Conservation (phyloP, 2,113 vertebrate genomes). For the Lipophrys pholis region DNA sequence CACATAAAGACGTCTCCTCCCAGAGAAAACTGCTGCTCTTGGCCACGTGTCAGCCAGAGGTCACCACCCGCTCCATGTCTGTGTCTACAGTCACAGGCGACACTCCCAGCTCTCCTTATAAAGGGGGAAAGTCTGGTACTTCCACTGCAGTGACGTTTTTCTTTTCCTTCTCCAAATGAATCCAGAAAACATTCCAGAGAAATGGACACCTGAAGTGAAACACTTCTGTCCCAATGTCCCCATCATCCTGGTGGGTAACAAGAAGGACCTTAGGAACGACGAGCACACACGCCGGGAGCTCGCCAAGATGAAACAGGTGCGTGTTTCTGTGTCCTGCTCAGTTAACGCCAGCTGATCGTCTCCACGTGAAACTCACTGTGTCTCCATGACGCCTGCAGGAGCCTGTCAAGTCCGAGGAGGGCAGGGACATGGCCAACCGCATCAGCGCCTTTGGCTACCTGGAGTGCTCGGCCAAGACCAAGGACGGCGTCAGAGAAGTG, state of each 20-base stretch:
- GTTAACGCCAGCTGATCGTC: background rate
- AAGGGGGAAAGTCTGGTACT: background rate
- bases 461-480: slow-evolving; percentile 98
- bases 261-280: slow-evolving; percentile 96
- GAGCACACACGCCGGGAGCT: slow-evolving; percentile 95
- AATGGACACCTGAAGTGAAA: slow-evolving; percentile 98
- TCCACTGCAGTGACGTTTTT: background rate
- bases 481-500: slow-evolving; percentile 96
- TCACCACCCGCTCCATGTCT: slow-evolving; percentile 28
- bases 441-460: slow-evolving; percentile 98
- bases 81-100: slow-evolving; percentile 27
- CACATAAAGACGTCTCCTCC: slow-evolving; percentile 24
- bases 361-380: too few species aligned
- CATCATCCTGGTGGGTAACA: slow-evolving; percentile 98
- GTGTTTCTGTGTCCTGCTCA: background rate
- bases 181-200: slow-evolving; percentile 97
- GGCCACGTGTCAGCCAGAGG: slow-evolving; percentile 16
- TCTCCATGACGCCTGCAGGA: slow-evolving; percentile 80
- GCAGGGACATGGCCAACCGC: slow-evolving; percentile 96
- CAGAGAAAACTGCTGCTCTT: slow-evolving; percentile 28
- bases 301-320: slow-evolving; percentile 97
- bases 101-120: slow-evolving; percentile 31
- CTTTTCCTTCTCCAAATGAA: slow-evolving; percentile 3
- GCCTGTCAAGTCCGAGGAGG: slow-evolving; percentile 94
- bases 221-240: slow-evolving; percentile 98